Evolutionary conservation across 2,888 invertebrate species (phyloP), one percentile per base, ranked within the genome.

Genomic region (Branchellion lobata): DNA sequence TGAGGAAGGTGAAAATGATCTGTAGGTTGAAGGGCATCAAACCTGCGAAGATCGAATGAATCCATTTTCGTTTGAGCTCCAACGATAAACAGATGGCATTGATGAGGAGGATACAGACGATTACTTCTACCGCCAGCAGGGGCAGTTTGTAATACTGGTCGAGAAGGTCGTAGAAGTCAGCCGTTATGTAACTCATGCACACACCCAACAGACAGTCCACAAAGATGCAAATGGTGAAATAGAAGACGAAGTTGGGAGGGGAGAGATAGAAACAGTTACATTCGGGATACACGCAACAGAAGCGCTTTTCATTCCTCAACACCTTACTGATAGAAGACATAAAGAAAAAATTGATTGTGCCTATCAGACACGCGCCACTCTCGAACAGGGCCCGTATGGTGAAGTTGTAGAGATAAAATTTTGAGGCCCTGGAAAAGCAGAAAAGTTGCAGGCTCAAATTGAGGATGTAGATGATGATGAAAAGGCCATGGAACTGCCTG

Each of bases 401-500:
- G 71, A 71, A 71, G 31, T 71, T 71, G 71, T 31, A 71, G n/a
- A 31, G 3, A 8, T 33, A 8, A 5, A 27, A 27, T 33, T 33
- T 8, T 5, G 71, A 71, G 5, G 71, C 71, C 31, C 11, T 33
- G 31, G 31, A 8, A n/a, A 71, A 71, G 33, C 8, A 71, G n/a
- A 8, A 71, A n/a, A 71, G 3, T n/a, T 71, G 71, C 8, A 3
- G 11, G 71, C 5, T 5, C 3, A 71, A 8, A 11, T 29, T 31
- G 3, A 71, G 8, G 71, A 71, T 31, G n/a, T 18, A 21, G 5
- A 71, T 3, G 8, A 71, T 3, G 29, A 71, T 18, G 71, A 71
- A 71, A 31, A 71, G n/a, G 5, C 71, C n/a, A 29, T 71, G 71
- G n/a, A 71, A 71, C 31, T 71, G 71, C 29, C 71, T 29, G 5